Percentiles rank a stretch among this genome's conserved stretches.
These are phyloP conservation scores for Hydrophis major DNA, from an alignment of 2,797 vertebrate genomes.

Conservation along the genomic window DNA sequence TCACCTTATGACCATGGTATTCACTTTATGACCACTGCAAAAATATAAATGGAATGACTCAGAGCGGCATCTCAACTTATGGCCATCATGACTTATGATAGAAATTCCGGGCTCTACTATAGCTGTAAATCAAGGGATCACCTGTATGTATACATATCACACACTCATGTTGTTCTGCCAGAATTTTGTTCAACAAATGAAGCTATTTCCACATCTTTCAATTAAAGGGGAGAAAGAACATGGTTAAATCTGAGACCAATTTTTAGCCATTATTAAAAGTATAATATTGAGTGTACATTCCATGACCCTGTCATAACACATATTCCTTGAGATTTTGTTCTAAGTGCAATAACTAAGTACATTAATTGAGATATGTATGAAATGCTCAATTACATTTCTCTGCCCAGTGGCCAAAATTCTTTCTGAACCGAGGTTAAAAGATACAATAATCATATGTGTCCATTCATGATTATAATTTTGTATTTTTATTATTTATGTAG, in stretches of 20 bases:
- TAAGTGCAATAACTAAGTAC: not conserved
- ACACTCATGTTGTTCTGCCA: not conserved
- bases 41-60: not conserved
- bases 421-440: not conserved
- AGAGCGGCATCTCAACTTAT: not conserved
- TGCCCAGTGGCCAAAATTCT: not conserved
- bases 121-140: not conserved
- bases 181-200: not conserved
- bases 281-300: not conserved
- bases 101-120: not conserved
- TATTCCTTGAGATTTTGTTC: not conserved
- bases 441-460: constrained; percentile 4
- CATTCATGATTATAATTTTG: not conserved
- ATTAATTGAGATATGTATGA: not conserved
- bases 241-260: not conserved
- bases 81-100: not conserved
- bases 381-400: not conserved
- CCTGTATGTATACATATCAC: not conserved
- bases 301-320: not conserved
- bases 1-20: not conserved
- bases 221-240: not conserved
- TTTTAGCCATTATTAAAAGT: not conserved
- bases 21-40: not conserved
- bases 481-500: constrained; percentile 11
- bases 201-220: not conserved